These are phyloP conservation scores for Drosophila yooni DNA, from an alignment of 2,888 invertebrate genomes.

Conservation along the genomic window DNA sequence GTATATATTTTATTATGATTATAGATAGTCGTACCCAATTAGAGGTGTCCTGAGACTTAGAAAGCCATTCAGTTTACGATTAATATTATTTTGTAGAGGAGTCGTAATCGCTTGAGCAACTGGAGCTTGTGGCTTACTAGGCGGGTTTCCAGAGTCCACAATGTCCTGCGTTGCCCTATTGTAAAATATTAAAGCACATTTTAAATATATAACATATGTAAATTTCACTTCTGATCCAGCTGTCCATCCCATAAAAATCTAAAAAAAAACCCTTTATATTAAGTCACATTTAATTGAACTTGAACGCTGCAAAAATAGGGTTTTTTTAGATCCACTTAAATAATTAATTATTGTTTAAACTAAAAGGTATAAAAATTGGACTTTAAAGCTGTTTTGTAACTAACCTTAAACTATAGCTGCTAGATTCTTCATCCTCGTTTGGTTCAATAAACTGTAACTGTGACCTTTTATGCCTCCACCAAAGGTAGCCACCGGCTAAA, in stretches of 20 bases:
- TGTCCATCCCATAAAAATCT: background rate
- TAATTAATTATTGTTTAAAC: background rate
- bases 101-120: slow-evolving; percentile 67
- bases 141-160: slow-evolving; percentile 76
- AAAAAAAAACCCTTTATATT: background rate
- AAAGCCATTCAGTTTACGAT: slow-evolving; percentile 84
- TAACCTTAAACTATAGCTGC: slow-evolving; percentile 84
- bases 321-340: background rate
- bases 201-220: background rate
- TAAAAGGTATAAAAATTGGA: background rate
- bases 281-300: background rate
- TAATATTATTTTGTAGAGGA: slow-evolving; percentile 84
- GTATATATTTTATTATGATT: background rate
- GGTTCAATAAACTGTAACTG: slow-evolving; percentile 85
- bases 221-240: background rate
- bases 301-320: background rate
- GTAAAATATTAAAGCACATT: background rate
- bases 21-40: slow-evolving; percentile 81
- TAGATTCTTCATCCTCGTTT: slow-evolving; percentile 84
- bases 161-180: slow-evolving; percentile 80
- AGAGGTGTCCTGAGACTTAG: slow-evolving; percentile 84
- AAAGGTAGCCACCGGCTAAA: slow-evolving; percentile 84
- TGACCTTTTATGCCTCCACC: slow-evolving; percentile 85
- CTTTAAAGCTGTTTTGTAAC: slow-evolving; percentile 13
- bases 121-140: slow-evolving; percentile 69